Evolutionary conservation across 2,113 vertebrate species (phyloP).

Genomic region (Daboia siamensis): DNA sequence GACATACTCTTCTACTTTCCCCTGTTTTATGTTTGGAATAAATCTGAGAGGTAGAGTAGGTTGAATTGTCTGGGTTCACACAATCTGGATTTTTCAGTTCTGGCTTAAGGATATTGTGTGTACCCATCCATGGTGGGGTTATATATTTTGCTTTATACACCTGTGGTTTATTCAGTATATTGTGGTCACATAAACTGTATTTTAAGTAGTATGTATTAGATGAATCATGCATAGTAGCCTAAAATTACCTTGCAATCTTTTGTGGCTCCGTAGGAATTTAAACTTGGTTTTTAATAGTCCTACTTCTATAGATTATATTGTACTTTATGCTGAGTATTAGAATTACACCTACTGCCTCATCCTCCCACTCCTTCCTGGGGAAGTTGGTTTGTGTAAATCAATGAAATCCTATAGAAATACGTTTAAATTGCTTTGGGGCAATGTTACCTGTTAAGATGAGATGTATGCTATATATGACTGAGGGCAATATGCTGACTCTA

Average conservation of each 20-base stretch:
- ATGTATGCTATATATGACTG: background rate
- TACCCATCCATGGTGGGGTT: background rate
- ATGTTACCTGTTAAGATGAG: background rate
- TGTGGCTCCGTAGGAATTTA: background rate
- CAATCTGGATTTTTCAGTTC: background rate
- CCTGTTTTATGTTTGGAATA: background rate
- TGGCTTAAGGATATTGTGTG: background rate
- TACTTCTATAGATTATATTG: background rate
- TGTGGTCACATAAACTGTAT: background rate
- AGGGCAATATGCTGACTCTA: too few relatives aligned
- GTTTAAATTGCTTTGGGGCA: background rate
- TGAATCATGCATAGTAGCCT: background rate
- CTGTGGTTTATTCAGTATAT: background rate
- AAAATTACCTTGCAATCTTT: background rate
- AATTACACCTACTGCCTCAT: background rate
- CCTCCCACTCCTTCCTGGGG: background rate
- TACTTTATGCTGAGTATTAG: background rate
- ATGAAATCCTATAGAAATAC: background rate
- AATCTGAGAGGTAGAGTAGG: background rate
- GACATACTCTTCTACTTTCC: background rate
- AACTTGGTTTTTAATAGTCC: background rate
- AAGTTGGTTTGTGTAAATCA: background rate
- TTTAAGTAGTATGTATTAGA: background rate
- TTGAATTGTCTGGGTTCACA: background rate
- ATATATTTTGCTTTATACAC: background rate